Evolutionary conservation across 2,113 vertebrate species (phyloP).

Genomic region (Struthio camelus): DNA sequence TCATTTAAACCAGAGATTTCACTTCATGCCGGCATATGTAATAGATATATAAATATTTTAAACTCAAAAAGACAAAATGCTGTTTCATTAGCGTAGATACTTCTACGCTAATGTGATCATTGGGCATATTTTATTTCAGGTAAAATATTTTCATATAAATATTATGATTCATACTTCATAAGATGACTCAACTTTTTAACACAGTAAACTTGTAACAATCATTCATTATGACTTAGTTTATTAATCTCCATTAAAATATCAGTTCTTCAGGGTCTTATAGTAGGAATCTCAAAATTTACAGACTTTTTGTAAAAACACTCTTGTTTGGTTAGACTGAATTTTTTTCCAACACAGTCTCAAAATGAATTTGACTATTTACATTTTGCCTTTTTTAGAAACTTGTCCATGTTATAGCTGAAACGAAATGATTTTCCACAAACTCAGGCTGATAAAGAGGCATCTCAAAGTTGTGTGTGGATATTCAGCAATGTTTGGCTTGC

Average conservation of each 20-base stretch:
- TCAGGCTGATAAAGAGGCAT: not conserved
- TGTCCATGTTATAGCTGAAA: not conserved
- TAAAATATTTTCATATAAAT: not conserved
- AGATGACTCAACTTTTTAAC: not conserved
- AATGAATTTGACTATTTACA: not conserved
- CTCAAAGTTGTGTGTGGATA: not conserved
- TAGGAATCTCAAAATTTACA: not conserved
- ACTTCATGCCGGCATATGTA: not conserved
- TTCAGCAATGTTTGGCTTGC: not conserved
- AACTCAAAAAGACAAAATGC: not conserved
- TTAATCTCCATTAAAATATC: not conserved
- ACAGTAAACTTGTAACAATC: not conserved
- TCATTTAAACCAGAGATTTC: not conserved
- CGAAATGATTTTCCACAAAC: not conserved
- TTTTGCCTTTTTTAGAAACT: not conserved
- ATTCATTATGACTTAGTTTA: not conserved
- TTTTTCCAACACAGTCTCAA: not conserved
- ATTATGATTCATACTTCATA: not conserved
- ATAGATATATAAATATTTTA: not conserved
- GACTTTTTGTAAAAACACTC: not conserved
- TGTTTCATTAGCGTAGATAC: conserved; percentile 6
- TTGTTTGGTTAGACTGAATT: not conserved
- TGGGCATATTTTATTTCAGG: not conserved
- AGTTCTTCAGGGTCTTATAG: not conserved
- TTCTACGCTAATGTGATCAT: not conserved